Evolutionary conservation across 2,113 vertebrate species (phyloP).

Genomic region (Hippoglossus stenolepis): DNA sequence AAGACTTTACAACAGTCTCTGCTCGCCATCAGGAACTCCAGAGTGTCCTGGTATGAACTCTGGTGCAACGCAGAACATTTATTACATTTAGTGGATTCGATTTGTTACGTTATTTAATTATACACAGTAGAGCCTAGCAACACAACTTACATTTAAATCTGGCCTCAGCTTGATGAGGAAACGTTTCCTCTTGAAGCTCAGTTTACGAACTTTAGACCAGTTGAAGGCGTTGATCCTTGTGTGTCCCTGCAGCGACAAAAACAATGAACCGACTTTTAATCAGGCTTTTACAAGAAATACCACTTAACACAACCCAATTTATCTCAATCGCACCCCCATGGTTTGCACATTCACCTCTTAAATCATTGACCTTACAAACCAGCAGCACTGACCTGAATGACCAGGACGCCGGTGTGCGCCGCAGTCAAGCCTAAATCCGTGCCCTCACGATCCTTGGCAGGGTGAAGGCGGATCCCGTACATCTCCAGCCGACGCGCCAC

Average conservation of each 20-base stretch:
- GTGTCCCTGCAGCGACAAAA: constrained; percentile 84
- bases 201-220: constrained; percentile 97
- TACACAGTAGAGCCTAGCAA: neutral
- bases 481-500: constrained; percentile 94
- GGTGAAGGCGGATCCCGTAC: constrained; percentile 94
- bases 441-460: constrained; percentile 96
- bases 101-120: neutral
- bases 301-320: too few species aligned
- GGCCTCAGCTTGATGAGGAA: constrained; percentile 97
- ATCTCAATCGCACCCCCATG: neutral
- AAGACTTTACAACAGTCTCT: constrained; percentile 98
- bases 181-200: constrained; percentile 98
- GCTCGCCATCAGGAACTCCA: constrained; percentile 97
- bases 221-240: constrained; percentile 98
- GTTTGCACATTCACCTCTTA: neutral
- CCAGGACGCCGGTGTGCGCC: constrained; percentile 94
- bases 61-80: constrained; percentile 44
- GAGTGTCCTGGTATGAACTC: constrained; percentile 94
- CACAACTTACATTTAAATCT: constrained; percentile 91
- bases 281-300: neutral
- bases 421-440: constrained; percentile 93
- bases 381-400: constrained; percentile 90
- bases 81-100: neutral
- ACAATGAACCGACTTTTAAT: neutral
- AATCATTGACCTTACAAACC: neutral